These are phyloP conservation scores for Epinotia nisella DNA, from an alignment of 2,888 invertebrate genomes.

Conservation along the genomic window DNA sequence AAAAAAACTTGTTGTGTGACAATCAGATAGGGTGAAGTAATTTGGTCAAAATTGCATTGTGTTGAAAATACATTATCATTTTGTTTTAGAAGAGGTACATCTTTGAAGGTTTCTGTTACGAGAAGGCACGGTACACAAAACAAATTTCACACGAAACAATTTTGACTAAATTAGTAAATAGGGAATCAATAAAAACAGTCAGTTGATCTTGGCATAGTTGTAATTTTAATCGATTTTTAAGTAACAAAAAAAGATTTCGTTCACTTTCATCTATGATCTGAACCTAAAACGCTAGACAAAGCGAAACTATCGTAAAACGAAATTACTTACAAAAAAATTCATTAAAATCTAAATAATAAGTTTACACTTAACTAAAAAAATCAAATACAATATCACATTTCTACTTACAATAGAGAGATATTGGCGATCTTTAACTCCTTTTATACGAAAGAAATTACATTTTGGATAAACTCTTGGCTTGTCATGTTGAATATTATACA, in stretches of 20 bases:
- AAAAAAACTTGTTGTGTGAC: not conserved
- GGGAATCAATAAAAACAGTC: slow-evolving; percentile 63
- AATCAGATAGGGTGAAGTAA: not conserved
- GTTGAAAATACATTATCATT: not conserved
- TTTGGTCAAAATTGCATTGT: not conserved
- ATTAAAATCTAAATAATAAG: slow-evolving; percentile 77
- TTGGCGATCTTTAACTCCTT: slow-evolving; percentile 74
- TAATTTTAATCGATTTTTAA: slow-evolving; percentile 84
- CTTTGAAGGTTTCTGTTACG: not conserved
- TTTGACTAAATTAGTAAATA: not conserved
- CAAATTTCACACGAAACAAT: not conserved
- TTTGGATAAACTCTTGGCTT: slow-evolving; percentile 71
- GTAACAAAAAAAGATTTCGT: slow-evolving; percentile 80
- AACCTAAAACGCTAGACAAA: slow-evolving; percentile 79
- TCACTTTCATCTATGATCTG: slow-evolving; percentile 79
- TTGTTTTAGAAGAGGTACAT: not conserved
- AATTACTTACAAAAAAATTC: slow-evolving; percentile 83
- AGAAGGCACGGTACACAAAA: not conserved
- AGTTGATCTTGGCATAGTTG: slow-evolving; percentile 82
- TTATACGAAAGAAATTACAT: slow-evolving; percentile 64
- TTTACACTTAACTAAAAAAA: slow-evolving; percentile 80
- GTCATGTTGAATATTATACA: slow-evolving; percentile 73
- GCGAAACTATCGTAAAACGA: slow-evolving; percentile 80
- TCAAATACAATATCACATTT: slow-evolving; percentile 85
- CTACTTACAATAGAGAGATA: slow-evolving; percentile 85